Base-by-base conservation (phyloP, 2,888 invertebrate genomes). In the Pollenia angustigena region DNA sequence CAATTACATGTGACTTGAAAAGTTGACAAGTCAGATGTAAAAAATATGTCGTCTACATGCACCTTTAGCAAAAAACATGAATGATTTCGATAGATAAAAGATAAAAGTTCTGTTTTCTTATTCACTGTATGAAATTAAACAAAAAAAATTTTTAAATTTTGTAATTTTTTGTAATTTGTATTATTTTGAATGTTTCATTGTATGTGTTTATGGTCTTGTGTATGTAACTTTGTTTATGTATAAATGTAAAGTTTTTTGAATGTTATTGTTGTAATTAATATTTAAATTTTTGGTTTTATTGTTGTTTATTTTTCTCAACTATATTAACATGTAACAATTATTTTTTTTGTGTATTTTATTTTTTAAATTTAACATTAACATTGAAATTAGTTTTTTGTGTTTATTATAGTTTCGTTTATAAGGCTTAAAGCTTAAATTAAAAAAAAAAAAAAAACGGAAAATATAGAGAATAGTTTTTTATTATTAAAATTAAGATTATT, bases 271-370 rank as follows among this genome's bases (percentile, higher is more conserved):
- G 12, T 52, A 66, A 23, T 78, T 54, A 12, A 42, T 52, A 0
- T n/a, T 40, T 44, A 23, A 4, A 10, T 40, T 71, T 50, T 75
- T 88, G 75, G n/a, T 88, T 83, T 48, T 75, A 14, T 54, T 81
- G 18, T 14, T 81, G 50, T 54, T 60, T 56, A 62, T 16, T 54
- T 52, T 44, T 42, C 16, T 23, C 42, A 66, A 54, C 85, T 83
- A 80, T 85, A 84, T 81, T 88, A 90, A 89, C 90, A 89, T 90
- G 88, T 90, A 90, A 90, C 89, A 90, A 90, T 89, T 89, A 89
- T 58, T 84, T 83, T 58, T 71, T 86, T 85, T 69, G 48, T 68
- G 48, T 52, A 46, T 81, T 88, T 88, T 78, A 71, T 64, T 78
- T 78, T 72, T 60, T 88, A 88, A 58, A 83, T 88, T 88, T 88